These are phyloP conservation scores for Nomia melanderi DNA, from an alignment of 1,140 invertebrate species.

Conservation along the genomic window DNA sequence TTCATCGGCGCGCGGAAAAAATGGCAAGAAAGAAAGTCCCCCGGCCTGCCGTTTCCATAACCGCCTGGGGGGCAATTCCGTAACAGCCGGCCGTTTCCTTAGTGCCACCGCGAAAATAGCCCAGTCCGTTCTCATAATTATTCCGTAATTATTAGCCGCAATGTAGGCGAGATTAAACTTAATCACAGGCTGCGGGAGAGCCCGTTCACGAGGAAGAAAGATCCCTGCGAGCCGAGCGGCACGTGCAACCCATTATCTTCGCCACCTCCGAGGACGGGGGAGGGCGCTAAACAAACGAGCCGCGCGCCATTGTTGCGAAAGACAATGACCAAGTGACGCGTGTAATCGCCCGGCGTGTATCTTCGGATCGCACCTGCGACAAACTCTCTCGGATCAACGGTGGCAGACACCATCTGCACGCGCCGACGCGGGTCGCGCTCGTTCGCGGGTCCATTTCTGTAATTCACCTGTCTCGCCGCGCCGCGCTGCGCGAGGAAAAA, in stretches of 20 bases:
- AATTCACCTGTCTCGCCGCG: background rate
- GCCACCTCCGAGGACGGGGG: background rate
- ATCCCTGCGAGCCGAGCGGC: slow-evolving; percentile 29
- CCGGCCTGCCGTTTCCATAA: background rate
- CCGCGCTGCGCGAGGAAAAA: background rate
- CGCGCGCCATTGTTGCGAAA: slow-evolving; percentile 44
- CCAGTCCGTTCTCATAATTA: slow-evolving; percentile 50
- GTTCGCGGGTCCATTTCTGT: background rate
- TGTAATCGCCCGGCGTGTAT: slow-evolving; percentile 33
- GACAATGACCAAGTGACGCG: slow-evolving; percentile 52
- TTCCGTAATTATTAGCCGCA: slow-evolving; percentile 44
- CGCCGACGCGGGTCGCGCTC: background rate
- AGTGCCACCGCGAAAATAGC: too few species aligned
- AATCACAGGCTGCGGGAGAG: slow-evolving; percentile 35
- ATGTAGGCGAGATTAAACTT: slow-evolving; percentile 48
- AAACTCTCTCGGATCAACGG: background rate
- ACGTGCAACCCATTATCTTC: slow-evolving; percentile 48
- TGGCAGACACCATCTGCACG: too few species aligned
- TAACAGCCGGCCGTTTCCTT: slow-evolving; percentile 29
- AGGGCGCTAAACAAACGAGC: slow-evolving; percentile 20
- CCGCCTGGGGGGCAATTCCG: background rate
- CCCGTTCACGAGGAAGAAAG: slow-evolving; percentile 26
- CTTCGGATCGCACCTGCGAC: slow-evolving; percentile 31
- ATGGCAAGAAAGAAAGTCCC: background rate
- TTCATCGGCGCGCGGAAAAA: background rate